phyloP scores from a whole-genome alignment of 2,888 invertebrate genomes.

The Xylota sylvarum region DNA sequence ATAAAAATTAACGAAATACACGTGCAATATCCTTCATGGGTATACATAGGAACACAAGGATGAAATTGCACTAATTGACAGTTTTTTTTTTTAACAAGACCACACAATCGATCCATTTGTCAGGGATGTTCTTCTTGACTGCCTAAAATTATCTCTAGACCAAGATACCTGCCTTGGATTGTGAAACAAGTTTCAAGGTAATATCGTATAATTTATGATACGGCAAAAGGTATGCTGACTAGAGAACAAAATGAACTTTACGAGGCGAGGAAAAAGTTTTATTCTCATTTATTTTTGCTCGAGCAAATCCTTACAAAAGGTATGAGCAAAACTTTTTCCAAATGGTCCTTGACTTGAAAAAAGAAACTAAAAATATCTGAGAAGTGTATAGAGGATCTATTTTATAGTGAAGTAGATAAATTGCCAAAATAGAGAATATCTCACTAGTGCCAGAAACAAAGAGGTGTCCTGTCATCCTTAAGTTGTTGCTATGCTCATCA shows the following conservation, averaged over 20 bases:
- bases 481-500: conserved; percentile 11
- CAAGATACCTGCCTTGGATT: conserved; percentile 3
- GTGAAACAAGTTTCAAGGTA: conserved; percentile 56
- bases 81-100: conserved; percentile 5
- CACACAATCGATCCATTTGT: conserved; percentile 39
- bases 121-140: neutral
- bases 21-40: conserved; percentile 7
- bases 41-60: neutral
- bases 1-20: conserved; percentile 14
- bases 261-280: conserved; percentile 7
- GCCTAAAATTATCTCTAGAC: conserved; percentile 48
- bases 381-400: conserved; percentile 10
- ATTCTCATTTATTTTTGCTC: neutral
- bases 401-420: conserved; percentile 34
- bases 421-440: conserved; percentile 38
- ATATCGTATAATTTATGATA: conserved; percentile 57
- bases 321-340: conserved; percentile 34
- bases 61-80: conserved; percentile 55
- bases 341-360: conserved; percentile 47
- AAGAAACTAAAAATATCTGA: conserved; percentile 23
- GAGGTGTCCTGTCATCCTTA: neutral
- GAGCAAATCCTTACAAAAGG: conserved; percentile 8
- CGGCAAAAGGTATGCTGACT: conserved; percentile 51
- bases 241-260: conserved; percentile 31
- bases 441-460: neutral